These are phyloP conservation scores for Festucalex cinctus DNA, from an alignment of 2,113 vertebrate species.

Conservation along the genomic window DNA sequence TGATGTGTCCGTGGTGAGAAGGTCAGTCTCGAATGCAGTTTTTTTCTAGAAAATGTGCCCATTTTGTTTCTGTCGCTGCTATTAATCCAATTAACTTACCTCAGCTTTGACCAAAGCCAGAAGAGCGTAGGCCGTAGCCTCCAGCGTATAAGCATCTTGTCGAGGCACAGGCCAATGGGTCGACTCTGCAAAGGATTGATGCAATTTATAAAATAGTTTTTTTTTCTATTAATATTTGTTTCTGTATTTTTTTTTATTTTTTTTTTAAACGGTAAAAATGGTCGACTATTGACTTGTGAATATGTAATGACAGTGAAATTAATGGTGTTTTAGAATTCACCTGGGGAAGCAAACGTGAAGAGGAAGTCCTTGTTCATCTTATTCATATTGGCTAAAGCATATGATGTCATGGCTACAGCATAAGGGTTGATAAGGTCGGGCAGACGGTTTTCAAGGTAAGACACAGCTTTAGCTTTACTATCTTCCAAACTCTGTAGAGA, in stretches of 20 bases:
- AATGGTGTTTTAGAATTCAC: slow-evolving; percentile 41
- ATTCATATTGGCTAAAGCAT: slow-evolving; percentile 74
- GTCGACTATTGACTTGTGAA: not conserved
- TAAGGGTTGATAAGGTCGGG: slow-evolving; percentile 74
- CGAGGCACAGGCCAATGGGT: slow-evolving; percentile 70
- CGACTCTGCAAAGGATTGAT: slow-evolving; percentile 44
- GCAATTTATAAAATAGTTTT: not conserved
- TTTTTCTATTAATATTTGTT: not conserved
- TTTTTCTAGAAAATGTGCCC: not conserved
- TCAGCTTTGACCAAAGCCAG: slow-evolving; percentile 73
- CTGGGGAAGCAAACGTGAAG: slow-evolving; percentile 65
- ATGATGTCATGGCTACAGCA: slow-evolving; percentile 78
- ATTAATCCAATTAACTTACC: slow-evolving; percentile 31
- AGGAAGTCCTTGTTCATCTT: slow-evolving; percentile 49
- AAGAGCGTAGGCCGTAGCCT: slow-evolving; percentile 86
- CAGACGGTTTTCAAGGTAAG: slow-evolving; percentile 68
- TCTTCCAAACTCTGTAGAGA: slow-evolving; percentile 64
- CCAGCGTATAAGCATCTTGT: slow-evolving; percentile 70
- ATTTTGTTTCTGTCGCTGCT: not conserved
- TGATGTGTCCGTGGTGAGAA: not conserved
- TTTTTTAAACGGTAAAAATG: not conserved
- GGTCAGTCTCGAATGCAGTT: not conserved
- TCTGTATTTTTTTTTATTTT: not conserved
- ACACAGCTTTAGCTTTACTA: slow-evolving; percentile 68
- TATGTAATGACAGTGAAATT: not conserved